phyloP scores from a whole-genome alignment of 2,888 invertebrate species.

The Mamestra brassicae region DNA sequence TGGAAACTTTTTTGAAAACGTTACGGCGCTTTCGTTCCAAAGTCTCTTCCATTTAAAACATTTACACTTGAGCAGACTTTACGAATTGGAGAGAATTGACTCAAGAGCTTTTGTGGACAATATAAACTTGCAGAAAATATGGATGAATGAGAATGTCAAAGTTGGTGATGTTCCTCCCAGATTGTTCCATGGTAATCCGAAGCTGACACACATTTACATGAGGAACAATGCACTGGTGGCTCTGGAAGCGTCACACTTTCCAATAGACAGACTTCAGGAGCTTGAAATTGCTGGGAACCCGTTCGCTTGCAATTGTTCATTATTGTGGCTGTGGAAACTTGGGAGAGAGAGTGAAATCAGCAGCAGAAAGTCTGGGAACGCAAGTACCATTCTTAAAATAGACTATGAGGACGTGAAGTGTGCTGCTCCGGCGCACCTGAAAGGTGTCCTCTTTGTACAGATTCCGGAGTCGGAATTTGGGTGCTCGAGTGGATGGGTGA shows the following conservation, averaged over 20 bases:
- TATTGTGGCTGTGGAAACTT: slow-evolving; percentile 96
- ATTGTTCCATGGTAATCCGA: slow-evolving; percentile 96
- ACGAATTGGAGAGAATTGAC: slow-evolving; percentile 93
- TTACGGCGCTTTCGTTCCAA: slow-evolving; percentile 95
- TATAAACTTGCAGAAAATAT: slow-evolving; percentile 94
- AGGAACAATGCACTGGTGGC: slow-evolving; percentile 94
- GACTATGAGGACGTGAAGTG: slow-evolving; percentile 91
- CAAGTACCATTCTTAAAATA: slow-evolving; percentile 85
- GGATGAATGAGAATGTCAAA: slow-evolving; percentile 94
- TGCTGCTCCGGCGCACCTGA: slow-evolving; percentile 90
- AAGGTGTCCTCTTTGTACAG: slow-evolving; percentile 88
- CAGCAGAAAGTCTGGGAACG: slow-evolving; percentile 81
- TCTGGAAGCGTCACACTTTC: slow-evolving; percentile 95
- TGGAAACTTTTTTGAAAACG: slow-evolving; percentile 94
- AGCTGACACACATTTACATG: slow-evolving; percentile 94
- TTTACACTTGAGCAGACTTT: slow-evolving; percentile 93
- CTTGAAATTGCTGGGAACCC: slow-evolving; percentile 96
- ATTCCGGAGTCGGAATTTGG: slow-evolving; percentile 92
- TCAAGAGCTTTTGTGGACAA: slow-evolving; percentile 96
- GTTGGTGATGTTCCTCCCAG: slow-evolving; percentile 94
- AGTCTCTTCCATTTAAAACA: slow-evolving; percentile 95
- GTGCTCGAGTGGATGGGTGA: slow-evolving; percentile 92
- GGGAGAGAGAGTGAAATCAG: slow-evolving; percentile 85
- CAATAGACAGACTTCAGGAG: slow-evolving; percentile 94
- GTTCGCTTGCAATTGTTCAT: slow-evolving; percentile 96